A percentile compares a stretch with the other conserved stretches of the same genome.
phyloP scores from a whole-genome alignment of 1,140 invertebrate genomes.

The Bathynomus jamesi region DNA sequence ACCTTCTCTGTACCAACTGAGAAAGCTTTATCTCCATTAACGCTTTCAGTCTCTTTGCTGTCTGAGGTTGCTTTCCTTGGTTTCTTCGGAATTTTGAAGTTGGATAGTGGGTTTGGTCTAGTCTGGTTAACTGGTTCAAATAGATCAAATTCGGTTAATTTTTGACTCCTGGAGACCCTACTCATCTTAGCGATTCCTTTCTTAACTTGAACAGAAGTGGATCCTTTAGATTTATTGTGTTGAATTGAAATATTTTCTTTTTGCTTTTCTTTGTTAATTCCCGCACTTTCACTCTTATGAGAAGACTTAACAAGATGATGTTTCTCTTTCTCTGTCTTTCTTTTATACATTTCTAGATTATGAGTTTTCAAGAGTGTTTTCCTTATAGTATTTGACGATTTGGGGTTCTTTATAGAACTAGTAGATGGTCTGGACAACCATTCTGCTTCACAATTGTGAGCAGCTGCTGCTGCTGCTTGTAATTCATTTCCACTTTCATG shows the following conservation, averaged over 20 bases:
- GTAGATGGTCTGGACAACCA: too few relatives aligned
- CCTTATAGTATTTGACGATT: too few relatives aligned
- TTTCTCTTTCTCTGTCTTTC: neutral
- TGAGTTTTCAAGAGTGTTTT: neutral
- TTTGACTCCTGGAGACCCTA: neutral
- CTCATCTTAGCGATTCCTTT: neutral
- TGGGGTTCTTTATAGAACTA: too few relatives aligned
- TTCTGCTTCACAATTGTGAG: too few relatives aligned
- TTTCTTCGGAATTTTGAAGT: neutral
- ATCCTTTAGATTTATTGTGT: neutral
- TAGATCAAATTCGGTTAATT: neutral
- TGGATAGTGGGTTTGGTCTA: neutral
- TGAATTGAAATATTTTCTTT: neutral
- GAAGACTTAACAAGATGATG: neutral
- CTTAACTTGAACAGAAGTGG: neutral
- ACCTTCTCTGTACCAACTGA: neutral
- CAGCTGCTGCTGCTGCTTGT: too few relatives aligned
- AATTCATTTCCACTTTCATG: too few relatives aligned
- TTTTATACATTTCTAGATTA: neutral
- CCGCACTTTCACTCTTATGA: neutral
- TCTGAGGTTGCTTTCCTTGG: neutral
- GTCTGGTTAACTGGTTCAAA: neutral
- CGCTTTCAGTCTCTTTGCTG: neutral
- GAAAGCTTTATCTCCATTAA: neutral
- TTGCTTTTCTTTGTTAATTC: too few relatives aligned